Evolutionary conservation across 2,888 invertebrate species (phyloP).

Genomic region (Rhimphoctona megacephalus): DNA sequence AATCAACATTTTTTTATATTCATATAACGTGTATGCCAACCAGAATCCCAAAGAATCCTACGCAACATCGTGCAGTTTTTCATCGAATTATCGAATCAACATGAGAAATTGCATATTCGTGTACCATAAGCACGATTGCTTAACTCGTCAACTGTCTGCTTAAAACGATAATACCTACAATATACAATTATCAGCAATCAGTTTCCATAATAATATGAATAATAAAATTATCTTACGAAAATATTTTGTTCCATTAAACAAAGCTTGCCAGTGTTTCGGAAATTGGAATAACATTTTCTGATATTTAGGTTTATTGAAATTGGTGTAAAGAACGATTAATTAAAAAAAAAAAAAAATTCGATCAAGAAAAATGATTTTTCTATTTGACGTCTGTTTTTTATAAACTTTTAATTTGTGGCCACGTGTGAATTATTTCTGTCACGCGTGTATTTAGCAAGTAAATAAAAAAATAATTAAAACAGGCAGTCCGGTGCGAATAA

Average conservation of each 20-base stretch:
- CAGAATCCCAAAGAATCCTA: constrained; percentile 21
- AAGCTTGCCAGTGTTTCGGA: background rate
- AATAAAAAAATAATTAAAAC: background rate
- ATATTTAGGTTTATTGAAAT: too few relatives aligned
- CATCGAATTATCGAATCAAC: constrained; percentile 20
- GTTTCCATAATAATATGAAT: background rate
- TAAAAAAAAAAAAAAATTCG: background rate
- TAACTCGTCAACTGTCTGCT: constrained; percentile 9
- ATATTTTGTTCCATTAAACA: background rate
- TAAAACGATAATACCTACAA: constrained; percentile 5
- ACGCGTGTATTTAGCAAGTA: background rate
- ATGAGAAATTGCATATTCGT: constrained; percentile 7
- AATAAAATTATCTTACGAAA: background rate
- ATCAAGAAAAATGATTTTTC: background rate
- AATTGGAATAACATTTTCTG: background rate
- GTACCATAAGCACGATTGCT: background rate
- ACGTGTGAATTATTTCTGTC: background rate
- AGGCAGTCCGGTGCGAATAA: background rate
- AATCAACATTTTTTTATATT: constrained; percentile 3
- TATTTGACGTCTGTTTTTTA: background rate
- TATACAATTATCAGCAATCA: background rate
- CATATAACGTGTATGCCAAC: background rate
- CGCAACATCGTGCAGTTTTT: background rate
- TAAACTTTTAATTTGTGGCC: background rate
- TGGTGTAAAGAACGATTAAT: background rate